Evolutionary conservation across 2,888 invertebrate species (phyloP), one percentile per base, ranked within the genome.

Genomic region (Zaprionus lineosus): DNA sequence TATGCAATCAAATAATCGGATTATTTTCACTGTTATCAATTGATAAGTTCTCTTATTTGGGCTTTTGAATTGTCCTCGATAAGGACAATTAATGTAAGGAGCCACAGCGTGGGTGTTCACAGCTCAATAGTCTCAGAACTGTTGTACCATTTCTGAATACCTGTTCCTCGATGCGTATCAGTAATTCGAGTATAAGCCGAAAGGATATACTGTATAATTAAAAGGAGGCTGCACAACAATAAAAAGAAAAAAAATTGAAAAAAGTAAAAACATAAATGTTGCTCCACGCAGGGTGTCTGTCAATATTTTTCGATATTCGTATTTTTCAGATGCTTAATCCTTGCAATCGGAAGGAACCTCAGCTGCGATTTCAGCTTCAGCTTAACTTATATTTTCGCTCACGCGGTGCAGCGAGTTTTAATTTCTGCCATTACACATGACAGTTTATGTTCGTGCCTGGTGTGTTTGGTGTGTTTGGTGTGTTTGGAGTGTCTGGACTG

Each of bases 101-200:
- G 28, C 39, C 24, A 21, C 58, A 55, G 37, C 59, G 59, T 33
- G 57, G 59, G n/a, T 46, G 56, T 51, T 62, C 41, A 71, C 61
- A 59, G 60, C 79, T 53, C 34, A 59, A 47, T 50, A 59, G 26
- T 31, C 29, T 29, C 16, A 9, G 28, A 48, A 56, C n/a, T 46
- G 52, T 48, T 36, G 39, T 48, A 26, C 33, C 4, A 12, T 62
- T 56, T 46, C 46, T 46, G 51, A 53, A 51, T 48, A 48, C 57
- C 47, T 50, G 77, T 69, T 84, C 58, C 55, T 60, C 84, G 29
- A 55, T 56, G 60, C 61, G 65, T 75, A 65, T 62, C 53, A 40
- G 69, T 56, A 61, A 59, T 55, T 37, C 28, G 28, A 44, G 8
- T 29, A 51, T 26, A n/a, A n/a, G n/a, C n/a, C n/a, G n/a, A n/a